phyloP scores from a whole-genome alignment of 2,888 invertebrate genomes.

The Dryococelus australis region DNA sequence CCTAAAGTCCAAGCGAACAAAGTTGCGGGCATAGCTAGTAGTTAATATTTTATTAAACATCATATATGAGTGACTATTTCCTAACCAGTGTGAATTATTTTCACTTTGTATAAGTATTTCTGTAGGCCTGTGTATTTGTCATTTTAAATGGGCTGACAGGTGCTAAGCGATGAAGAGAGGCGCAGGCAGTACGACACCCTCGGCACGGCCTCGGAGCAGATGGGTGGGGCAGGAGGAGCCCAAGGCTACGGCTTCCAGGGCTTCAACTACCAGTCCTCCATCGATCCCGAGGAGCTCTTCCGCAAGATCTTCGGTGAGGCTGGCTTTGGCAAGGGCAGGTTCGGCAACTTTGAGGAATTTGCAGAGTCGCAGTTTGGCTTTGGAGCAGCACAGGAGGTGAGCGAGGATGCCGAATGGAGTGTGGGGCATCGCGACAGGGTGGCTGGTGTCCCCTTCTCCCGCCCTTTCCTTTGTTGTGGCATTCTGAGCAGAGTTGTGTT shows the following conservation, averaged over 20 bases:
- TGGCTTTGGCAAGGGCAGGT: constrained; percentile 65
- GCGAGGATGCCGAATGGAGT: constrained; percentile 19
- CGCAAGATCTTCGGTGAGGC: constrained; percentile 94
- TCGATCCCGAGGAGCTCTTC: constrained; percentile 97
- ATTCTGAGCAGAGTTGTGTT: too few species aligned
- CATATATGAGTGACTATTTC: too few species aligned
- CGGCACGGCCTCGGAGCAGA: constrained; percentile 87
- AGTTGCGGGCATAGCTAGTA: too few species aligned
- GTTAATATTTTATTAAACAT: too few species aligned
- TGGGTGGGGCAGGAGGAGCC: constrained; percentile 72
- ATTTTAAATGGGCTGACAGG: constrained; percentile 60
- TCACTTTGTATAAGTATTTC: too few species aligned
- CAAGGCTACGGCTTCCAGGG: constrained; percentile 65
- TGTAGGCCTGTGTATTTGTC: too few species aligned
- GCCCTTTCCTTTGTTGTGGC: too few species aligned
- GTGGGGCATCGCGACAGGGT: neutral
- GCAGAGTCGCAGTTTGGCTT: constrained; percentile 90
- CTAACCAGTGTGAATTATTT: too few species aligned
- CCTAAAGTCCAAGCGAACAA: too few species aligned
- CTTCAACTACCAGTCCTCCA: constrained; percentile 87
- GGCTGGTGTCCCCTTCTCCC: neutral
- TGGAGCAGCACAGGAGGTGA: constrained; percentile 89
- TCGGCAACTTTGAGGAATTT: constrained; percentile 77
- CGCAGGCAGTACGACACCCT: constrained; percentile 93
- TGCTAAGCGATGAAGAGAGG: constrained; percentile 88